phyloP scores from a whole-genome alignment of 2,113 vertebrate species.

The Entosphenus tridentatus region DNA sequence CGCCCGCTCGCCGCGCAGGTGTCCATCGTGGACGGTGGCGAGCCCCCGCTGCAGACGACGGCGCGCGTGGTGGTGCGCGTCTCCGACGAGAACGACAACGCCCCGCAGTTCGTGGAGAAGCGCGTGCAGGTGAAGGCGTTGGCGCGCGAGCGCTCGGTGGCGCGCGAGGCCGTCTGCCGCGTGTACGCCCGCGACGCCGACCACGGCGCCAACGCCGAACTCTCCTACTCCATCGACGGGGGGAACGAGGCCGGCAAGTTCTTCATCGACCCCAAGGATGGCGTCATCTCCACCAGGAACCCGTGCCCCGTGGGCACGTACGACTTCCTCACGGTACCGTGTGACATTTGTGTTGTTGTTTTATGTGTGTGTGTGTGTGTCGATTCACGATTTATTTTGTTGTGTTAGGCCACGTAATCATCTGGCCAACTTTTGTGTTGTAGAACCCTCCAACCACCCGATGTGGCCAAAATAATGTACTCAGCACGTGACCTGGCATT shows the following conservation, averaged over 20 bases:
- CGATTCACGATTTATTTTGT: too few relatives aligned
- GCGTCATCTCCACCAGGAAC: neutral
- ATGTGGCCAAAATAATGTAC: too few relatives aligned
- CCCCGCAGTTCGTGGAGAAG: neutral
- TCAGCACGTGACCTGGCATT: too few relatives aligned
- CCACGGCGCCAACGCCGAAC: slow-evolving; percentile 4
- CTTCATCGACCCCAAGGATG: slow-evolving; percentile 3
- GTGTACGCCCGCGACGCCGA: slow-evolving; percentile 3
- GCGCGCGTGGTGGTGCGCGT: slow-evolving; percentile 4
- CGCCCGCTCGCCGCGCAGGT: neutral
- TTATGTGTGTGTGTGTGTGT: too few relatives aligned
- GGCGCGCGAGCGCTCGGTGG: neutral
- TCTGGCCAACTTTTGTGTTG: too few relatives aligned
- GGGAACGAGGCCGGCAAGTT: slow-evolving; percentile 3
- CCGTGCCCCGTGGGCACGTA: neutral
- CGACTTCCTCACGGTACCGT: neutral
- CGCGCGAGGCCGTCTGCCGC: neutral
- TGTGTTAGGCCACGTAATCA: too few relatives aligned
- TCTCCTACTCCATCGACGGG: slow-evolving; percentile 1
- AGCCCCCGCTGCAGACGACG: neutral
- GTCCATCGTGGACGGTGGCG: neutral
- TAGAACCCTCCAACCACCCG: too few relatives aligned
- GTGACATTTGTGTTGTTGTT: too few relatives aligned
- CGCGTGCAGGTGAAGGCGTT: neutral
- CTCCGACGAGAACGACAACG: slow-evolving; percentile 2